Percentiles rank a stretch among this genome's conserved stretches.
phyloP scores from a whole-genome alignment of 2,888 invertebrate species.

The Hymenopus coronatus region DNA sequence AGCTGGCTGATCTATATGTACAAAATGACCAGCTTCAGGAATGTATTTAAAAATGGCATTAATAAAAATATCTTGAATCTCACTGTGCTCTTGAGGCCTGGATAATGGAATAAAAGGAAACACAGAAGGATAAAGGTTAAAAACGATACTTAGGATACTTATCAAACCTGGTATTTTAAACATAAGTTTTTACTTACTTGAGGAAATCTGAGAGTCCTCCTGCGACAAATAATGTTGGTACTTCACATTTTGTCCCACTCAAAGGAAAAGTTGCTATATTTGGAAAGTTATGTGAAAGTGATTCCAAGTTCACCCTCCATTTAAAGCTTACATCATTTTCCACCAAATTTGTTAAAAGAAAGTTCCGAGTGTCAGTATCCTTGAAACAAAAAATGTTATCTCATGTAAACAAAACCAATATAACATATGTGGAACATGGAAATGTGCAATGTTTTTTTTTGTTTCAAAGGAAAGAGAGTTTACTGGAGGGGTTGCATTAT shows the following conservation, averaged over 20 bases:
- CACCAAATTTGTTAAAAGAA: conserved; percentile 83
- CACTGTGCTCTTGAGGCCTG: conserved; percentile 56
- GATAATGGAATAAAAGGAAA: conserved; percentile 39
- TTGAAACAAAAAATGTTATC: not conserved
- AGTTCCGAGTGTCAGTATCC: conserved; percentile 52
- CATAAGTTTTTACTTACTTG: conserved; percentile 53
- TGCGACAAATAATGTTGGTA: conserved; percentile 79
- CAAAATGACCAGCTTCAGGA: conserved; percentile 86
- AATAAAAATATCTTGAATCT: conserved; percentile 71
- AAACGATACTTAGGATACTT: not conserved
- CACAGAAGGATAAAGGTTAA: conserved; percentile 40
- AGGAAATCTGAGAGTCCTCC: conserved; percentile 82
- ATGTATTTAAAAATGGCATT: conserved; percentile 66
- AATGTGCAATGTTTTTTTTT: too few species aligned
- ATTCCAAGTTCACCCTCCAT: conserved; percentile 80
- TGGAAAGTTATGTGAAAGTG: conserved; percentile 64
- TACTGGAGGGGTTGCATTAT: too few species aligned
- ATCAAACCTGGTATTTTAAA: not conserved
- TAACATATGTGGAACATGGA: too few species aligned
- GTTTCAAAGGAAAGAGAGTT: too few species aligned
- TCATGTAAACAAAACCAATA: not conserved
- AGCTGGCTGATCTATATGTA: conserved; percentile 86
- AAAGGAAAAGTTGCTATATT: conserved; percentile 66
- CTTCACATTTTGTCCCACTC: conserved; percentile 43
- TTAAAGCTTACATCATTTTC: conserved; percentile 61